These are phyloP conservation scores for Propithecus coquereli DNA, from an alignment of 2,113 vertebrate genomes.

Conservation along the genomic window DNA sequence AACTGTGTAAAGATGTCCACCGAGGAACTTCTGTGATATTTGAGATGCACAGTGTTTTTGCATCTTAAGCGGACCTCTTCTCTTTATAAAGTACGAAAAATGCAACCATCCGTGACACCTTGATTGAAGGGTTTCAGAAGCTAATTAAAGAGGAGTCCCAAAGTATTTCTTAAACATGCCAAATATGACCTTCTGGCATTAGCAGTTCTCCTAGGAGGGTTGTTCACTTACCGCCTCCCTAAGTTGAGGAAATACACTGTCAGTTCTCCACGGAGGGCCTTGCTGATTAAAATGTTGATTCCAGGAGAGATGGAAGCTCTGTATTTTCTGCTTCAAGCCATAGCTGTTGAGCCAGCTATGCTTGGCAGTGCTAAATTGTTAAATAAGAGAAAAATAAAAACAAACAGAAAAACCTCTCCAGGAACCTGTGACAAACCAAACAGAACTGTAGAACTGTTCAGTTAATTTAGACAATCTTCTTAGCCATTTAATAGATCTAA, in stretches of 20 bases:
- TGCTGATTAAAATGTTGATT: slow-evolving; percentile 39
- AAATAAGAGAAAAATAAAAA: background rate
- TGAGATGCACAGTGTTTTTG: background rate
- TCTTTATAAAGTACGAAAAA: background rate
- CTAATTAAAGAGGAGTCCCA: slow-evolving; percentile 7
- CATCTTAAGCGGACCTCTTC: background rate
- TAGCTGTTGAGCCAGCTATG: background rate
- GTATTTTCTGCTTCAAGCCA: background rate
- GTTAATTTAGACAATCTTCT: background rate
- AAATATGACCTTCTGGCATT: background rate
- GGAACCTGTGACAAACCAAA: background rate
- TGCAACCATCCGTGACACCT: background rate
- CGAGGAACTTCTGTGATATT: background rate
- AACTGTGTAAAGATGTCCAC: background rate
- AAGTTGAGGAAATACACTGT: background rate
- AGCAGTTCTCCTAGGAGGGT: background rate
- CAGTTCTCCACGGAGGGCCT: background rate
- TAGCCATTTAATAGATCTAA: background rate
- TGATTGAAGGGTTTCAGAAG: slow-evolving; percentile 17
- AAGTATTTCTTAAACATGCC: background rate
- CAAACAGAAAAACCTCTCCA: background rate
- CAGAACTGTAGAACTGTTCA: background rate
- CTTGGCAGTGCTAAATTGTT: background rate
- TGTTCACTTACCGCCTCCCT: background rate
- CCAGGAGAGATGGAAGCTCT: background rate